phyloP scores from a whole-genome alignment of 2,888 invertebrate species.

The Dryocosmus kuriphilus region DNA sequence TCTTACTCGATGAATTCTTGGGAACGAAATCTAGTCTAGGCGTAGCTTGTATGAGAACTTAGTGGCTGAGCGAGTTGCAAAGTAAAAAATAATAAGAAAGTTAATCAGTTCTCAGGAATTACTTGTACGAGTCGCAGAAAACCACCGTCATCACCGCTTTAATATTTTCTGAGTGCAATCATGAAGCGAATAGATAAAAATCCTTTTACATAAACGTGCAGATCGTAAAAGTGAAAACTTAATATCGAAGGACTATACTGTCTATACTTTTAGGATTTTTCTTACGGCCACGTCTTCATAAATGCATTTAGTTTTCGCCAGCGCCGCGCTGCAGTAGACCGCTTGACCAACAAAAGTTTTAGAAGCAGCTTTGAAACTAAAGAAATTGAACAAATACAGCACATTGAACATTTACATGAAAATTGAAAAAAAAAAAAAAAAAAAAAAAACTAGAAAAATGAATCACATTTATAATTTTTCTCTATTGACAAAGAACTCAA shows the following conservation, averaged over 20 bases:
- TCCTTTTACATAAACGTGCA: not conserved
- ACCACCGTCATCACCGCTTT: slow-evolving; percentile 64
- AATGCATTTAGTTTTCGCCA: slow-evolving; percentile 60
- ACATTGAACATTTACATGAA: slow-evolving; percentile 12
- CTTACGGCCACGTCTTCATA: slow-evolving; percentile 44
- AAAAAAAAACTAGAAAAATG: slow-evolving; percentile 42
- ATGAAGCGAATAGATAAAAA: slow-evolving; percentile 23
- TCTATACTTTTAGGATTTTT: slow-evolving; percentile 12
- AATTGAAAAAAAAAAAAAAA: slow-evolving; percentile 24
- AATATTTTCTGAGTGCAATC: slow-evolving; percentile 8
- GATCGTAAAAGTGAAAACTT: not conserved
- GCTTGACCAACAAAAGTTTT: slow-evolving; percentile 62
- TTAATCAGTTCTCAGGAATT: slow-evolving; percentile 71
- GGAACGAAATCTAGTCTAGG: not conserved
- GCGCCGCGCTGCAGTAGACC: slow-evolving; percentile 70
- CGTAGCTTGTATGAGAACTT: slow-evolving; percentile 42
- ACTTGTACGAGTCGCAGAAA: slow-evolving; percentile 69
- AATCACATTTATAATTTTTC: slow-evolving; percentile 14
- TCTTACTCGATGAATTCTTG: not conserved
- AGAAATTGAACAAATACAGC: not conserved
- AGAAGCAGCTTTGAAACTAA: slow-evolving; percentile 29
- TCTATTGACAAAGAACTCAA: slow-evolving; percentile 34
- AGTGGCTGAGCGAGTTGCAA: slow-evolving; percentile 66
- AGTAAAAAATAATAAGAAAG: slow-evolving; percentile 62
- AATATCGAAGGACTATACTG: not conserved